Conservation (phyloP, 2,113 vertebrate genomes). For the Ceuthmochares aereus region DNA sequence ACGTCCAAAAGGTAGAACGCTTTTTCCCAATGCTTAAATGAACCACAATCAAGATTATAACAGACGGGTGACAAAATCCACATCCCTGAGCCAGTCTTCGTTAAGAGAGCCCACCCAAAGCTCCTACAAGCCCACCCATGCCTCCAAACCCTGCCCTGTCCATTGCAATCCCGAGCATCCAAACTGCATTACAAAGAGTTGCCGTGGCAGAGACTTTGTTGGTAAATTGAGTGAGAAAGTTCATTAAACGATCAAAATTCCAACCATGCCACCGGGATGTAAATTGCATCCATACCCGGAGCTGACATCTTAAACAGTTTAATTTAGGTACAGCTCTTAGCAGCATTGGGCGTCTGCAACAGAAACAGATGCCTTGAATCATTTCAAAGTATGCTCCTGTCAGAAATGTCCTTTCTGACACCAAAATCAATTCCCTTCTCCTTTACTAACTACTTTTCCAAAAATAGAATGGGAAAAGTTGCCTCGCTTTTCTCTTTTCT, state of each 20-base stretch:
- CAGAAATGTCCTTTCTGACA: constrained; percentile 75
- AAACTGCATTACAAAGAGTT: neutral
- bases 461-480: constrained; percentile 58
- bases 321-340: constrained; percentile 76
- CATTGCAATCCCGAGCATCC: neutral
- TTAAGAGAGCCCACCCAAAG: rapidly evolving
- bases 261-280: constrained; percentile 56
- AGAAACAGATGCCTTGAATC: constrained; percentile 80
- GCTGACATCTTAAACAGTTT: constrained; percentile 80
- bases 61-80: rapidly evolving
- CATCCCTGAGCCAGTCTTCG: rapidly evolving
- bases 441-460: constrained; percentile 63
- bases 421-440: constrained; percentile 76
- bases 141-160: neutral
- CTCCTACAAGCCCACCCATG: rapidly evolving
- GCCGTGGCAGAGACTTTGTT: constrained; percentile 25
- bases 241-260: constrained; percentile 69
- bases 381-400: constrained; percentile 77
- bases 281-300: constrained; percentile 68
- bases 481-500: constrained; percentile 41
- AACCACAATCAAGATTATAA: rapidly evolving
- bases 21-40: rapidly evolving
- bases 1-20: neutral
- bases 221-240: constrained; percentile 54
- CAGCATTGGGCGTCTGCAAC: constrained; percentile 61